Conservation (phyloP, 1,140 invertebrate species). For the Achatina immaculata region DNA sequence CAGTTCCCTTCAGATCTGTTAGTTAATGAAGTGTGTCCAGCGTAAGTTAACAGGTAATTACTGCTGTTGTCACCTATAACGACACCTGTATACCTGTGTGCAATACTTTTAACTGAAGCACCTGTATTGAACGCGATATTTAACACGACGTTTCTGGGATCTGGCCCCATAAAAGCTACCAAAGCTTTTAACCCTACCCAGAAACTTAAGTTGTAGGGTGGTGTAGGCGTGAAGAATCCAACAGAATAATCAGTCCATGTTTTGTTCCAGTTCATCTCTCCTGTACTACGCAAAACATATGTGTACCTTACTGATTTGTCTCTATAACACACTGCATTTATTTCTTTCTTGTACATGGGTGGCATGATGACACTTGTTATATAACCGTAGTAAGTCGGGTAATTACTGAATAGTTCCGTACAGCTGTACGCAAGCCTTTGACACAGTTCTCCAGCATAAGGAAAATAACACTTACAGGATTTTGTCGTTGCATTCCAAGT, state of each 20-base stretch:
- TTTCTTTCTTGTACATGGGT: not conserved
- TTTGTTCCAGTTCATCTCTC: not conserved
- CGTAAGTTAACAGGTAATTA: not conserved
- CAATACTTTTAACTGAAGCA: not conserved
- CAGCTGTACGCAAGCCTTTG: not conserved
- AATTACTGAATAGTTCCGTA: not conserved
- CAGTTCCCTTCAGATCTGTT: not conserved
- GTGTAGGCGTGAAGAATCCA: not conserved
- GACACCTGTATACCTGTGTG: not conserved
- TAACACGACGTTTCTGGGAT: not conserved
- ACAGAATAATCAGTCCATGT: not conserved
- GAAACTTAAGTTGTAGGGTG: not conserved
- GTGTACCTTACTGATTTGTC: not conserved
- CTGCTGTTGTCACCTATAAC: not conserved
- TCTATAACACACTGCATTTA: not conserved
- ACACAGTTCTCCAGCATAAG: not conserved
- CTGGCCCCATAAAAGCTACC: not conserved
- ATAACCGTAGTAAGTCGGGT: not conserved
- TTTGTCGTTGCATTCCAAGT: not conserved
- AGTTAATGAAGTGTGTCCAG: not conserved
- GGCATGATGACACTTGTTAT: not conserved
- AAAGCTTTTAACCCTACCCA: not conserved
- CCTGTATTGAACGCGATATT: not conserved
- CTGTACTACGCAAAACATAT: not conserved
- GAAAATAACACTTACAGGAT: not conserved